A percentile compares a stretch with the other conserved stretches of the same genome.
These are phyloP conservation scores for Altica lythri DNA, from an alignment of 2,888 invertebrate species.

Conservation along the genomic window DNA sequence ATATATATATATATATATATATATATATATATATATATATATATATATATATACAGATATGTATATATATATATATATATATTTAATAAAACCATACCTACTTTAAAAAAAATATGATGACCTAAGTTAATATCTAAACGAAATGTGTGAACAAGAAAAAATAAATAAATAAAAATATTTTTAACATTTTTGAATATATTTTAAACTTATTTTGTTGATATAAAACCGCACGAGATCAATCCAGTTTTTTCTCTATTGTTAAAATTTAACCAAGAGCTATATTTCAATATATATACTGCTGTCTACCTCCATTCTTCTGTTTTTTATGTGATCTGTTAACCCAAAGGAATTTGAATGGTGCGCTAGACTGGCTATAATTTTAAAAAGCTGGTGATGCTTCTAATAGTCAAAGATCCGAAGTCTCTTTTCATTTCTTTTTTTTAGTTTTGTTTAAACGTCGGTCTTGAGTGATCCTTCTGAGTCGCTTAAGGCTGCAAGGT, in stretches of 20 bases:
- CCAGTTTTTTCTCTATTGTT: constrained; percentile 8
- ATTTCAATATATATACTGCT: constrained; percentile 13
- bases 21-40: too few relatives aligned
- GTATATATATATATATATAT: too few relatives aligned
- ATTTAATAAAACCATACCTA: too few relatives aligned
- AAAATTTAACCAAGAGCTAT: constrained; percentile 18
- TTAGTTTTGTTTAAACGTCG: constrained; percentile 19
- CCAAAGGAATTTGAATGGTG: constrained; percentile 16
- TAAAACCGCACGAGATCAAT: constrained; percentile 14
- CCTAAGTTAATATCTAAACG: too few relatives aligned
- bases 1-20: too few relatives aligned
- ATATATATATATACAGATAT: too few relatives aligned
- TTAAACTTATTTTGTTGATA: background rate
- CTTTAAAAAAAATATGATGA: too few relatives aligned
- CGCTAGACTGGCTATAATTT: constrained; percentile 19
- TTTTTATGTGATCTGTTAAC: constrained; percentile 12
- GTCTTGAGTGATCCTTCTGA: constrained; percentile 23
- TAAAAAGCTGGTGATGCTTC: constrained; percentile 21
- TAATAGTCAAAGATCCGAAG: constrained; percentile 23
- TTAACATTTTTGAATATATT: background rate
- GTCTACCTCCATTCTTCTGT: constrained; percentile 11
- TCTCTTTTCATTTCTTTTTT: constrained; percentile 15
- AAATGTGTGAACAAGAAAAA: too few relatives aligned
- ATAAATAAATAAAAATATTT: too few relatives aligned
- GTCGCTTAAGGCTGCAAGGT: constrained; percentile 14